A percentile compares a stretch with the other conserved stretches of the same genome.
Evolutionary conservation across 2,888 invertebrate genomes (phyloP).

Genomic region (Tiliacea aurago): DNA sequence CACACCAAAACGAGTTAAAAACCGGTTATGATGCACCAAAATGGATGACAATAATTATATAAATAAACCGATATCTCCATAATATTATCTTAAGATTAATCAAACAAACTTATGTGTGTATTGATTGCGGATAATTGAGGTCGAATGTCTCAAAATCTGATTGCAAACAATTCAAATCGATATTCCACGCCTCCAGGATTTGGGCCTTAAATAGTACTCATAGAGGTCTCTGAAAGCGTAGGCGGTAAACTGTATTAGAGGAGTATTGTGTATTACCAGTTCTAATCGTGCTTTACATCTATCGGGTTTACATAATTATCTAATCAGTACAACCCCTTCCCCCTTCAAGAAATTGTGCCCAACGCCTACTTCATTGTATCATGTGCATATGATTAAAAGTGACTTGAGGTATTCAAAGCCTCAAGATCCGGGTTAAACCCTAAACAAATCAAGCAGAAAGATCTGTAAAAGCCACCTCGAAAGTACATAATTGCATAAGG

Average conservation of each 20-base stretch:
- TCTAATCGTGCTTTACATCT: conserved; percentile 9
- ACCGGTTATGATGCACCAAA: conserved; percentile 28
- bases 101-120: conserved; percentile 10
- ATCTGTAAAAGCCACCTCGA: background rate
- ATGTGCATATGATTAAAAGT: conserved; percentile 11
- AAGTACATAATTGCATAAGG: background rate
- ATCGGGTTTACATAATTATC: background rate
- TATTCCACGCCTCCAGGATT: conserved; percentile 39
- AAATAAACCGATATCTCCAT: conserved; percentile 20
- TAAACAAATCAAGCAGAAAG: conserved; percentile 14
- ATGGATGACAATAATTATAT: conserved; percentile 29
- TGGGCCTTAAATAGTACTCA: conserved; percentile 23
- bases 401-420: background rate
- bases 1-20: conserved; percentile 13
- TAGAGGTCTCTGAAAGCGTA: conserved; percentile 29
- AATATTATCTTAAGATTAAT: conserved; percentile 15
- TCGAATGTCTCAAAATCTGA: conserved; percentile 24
- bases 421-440: conserved; percentile 26
- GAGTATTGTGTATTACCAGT: conserved; percentile 30
- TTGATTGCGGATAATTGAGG: conserved; percentile 35
- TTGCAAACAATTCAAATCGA: conserved; percentile 29
- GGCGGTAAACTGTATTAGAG: conserved; percentile 18
- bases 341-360: conserved; percentile 14
- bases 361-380: background rate
- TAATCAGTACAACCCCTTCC: background rate